Conservation (phyloP, 2,888 invertebrate species). For the Drosophila villosipedis region DNA sequence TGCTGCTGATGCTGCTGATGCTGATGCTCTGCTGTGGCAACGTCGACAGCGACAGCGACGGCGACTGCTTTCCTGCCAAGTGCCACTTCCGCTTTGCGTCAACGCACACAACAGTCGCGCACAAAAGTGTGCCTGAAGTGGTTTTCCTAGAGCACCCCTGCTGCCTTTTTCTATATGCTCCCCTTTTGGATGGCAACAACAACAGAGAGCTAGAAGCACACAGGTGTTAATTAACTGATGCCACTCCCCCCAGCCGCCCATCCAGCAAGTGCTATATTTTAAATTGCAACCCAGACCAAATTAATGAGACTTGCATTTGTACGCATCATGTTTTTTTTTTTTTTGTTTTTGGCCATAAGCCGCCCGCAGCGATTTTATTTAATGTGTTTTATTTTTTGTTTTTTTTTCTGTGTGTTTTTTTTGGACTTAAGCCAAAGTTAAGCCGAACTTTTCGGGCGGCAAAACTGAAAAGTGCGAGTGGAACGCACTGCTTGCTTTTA, state of each 20-base stretch:
- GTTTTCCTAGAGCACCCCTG: constrained; percentile 1
- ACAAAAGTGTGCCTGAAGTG: constrained; percentile 76
- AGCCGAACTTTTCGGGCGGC: constrained; percentile 7
- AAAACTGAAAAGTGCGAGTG: background rate
- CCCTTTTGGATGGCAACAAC: background rate
- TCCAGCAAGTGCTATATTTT: constrained; percentile 60
- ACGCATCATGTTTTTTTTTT: constrained; percentile 30
- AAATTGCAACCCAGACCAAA: constrained; percentile 71
- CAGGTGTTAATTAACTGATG: constrained; percentile 76
- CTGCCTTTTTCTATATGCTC: background rate
- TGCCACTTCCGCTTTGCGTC: constrained; percentile 78
- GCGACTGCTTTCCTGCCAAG: constrained; percentile 53
- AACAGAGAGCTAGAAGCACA: constrained; percentile 4
- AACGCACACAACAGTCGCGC: constrained; percentile 67
- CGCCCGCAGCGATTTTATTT: constrained; percentile 17
- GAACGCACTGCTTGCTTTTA: background rate
- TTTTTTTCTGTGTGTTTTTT: constrained; percentile 5
- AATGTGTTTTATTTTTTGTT: background rate
- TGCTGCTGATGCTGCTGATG: constrained; percentile 16
- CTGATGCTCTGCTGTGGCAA: constrained; percentile 7
- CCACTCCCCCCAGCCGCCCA: constrained; percentile 22
- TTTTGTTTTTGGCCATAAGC: constrained; percentile 12
- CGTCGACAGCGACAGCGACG: constrained; percentile 11
- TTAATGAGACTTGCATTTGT: constrained; percentile 74
- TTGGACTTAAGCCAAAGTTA: constrained; percentile 11